A percentile compares a stretch with the other conserved stretches of the same genome.
These are phyloP conservation scores for Apostichopus japonicus DNA, from an alignment of 35 echinoderm and acorn worm genomes.

Conservation along the genomic window DNA sequence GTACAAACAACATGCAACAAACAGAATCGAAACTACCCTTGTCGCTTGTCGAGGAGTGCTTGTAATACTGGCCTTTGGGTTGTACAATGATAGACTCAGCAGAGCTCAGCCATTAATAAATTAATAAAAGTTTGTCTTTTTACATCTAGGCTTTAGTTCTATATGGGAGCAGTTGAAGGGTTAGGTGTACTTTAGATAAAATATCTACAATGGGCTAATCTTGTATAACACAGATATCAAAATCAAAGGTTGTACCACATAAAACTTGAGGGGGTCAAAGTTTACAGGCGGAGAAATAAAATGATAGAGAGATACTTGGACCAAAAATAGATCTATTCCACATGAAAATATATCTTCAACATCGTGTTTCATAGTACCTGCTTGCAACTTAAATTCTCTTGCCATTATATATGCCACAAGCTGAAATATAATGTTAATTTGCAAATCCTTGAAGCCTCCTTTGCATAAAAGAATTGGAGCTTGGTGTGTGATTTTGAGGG, in stretches of 20 bases:
- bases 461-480: too few species aligned
- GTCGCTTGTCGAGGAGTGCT: not conserved
- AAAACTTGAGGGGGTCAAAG: not conserved
- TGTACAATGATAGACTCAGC: not conserved
- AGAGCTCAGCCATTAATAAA: not conserved
- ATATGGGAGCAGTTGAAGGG: not conserved
- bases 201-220: not conserved
- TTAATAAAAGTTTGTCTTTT: not conserved
- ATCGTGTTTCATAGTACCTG: too few species aligned
- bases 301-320: not conserved
- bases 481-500: too few species aligned
- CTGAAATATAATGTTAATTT: too few species aligned
- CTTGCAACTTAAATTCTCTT: too few species aligned
- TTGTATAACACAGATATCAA: not conserved
- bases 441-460: too few species aligned
- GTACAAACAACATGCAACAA: not conserved
- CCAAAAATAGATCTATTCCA: too few species aligned
- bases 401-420: too few species aligned
- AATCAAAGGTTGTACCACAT: not conserved
- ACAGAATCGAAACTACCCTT: not conserved
- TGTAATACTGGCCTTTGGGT: not conserved
- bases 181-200: not conserved
- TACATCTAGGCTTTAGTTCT: not conserved
- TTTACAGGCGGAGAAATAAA: not conserved
- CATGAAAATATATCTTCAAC: too few species aligned